phyloP scores from a whole-genome alignment of 2,113 vertebrate species.

The Xenopus tropicalis region UCB_Xtro_10.0 CM004447.2:138841501-138842000 shows the following conservation, averaged over 20 bases:
- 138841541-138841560: conserved; percentile 1
- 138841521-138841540: conserved; percentile 40
- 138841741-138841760: neutral
- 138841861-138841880: conserved; percentile 11
- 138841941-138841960: conserved; percentile 19
- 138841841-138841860: neutral
- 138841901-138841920: conserved; percentile 28
- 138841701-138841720: conserved; percentile 47
- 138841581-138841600: conserved; percentile 45
- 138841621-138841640: conserved; percentile 49
- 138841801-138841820: neutral
- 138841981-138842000: neutral
- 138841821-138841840: conserved; percentile 7
- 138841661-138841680: conserved; percentile 50
- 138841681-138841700: conserved; percentile 51
- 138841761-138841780: neutral
- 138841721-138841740: conserved; percentile 27
- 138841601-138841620: conserved; percentile 40
- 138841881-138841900: conserved; percentile 12
- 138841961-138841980: neutral
- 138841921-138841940: neutral
- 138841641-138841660: conserved; percentile 44
- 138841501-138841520: conserved; percentile 29
- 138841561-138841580: conserved; percentile 56
- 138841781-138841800: neutral